phyloP scores from a whole-genome alignment of 2,113 vertebrate species.

The Sus scrofa region T2T-Sscrofa CM000812.6:40362001-40362500 shows the following conservation, averaged over 20 bases:
- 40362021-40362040: neutral
- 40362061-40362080: slow-evolving; percentile 44
- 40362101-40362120: neutral
- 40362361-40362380: neutral
- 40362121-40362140: neutral
- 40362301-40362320: neutral
- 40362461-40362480: neutral
- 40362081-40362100: slow-evolving; percentile 44
- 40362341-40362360: neutral
- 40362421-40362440: neutral
- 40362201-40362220: neutral
- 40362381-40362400: neutral
- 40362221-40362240: neutral
- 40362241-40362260: neutral
- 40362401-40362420: neutral
- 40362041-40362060: neutral
- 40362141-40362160: neutral
- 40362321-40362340: neutral
- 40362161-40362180: neutral
- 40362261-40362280: neutral
- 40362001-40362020: neutral
- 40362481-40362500: neutral
- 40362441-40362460: neutral
- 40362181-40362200: neutral
- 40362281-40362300: neutral